Base-by-base conservation (phyloP, 2,113 vertebrate species). In the Rhinogobius similis region DNA sequence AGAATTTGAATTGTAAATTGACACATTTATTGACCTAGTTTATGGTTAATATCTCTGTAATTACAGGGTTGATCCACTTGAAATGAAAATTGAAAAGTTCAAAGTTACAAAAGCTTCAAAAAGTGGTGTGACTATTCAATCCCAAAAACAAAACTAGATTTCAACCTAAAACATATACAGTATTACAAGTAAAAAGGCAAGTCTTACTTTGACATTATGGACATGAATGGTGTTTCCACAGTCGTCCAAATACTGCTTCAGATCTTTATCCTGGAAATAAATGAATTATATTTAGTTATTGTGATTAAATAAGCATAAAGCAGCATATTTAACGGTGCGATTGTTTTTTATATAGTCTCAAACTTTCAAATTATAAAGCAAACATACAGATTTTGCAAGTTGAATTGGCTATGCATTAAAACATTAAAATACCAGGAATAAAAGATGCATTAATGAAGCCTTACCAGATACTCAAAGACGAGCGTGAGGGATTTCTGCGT, bases 191-290 rank as follows among this genome's bases (percentile, higher is more conserved):
- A 2, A 61, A 32, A 36, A 61, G 3, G 3, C 16, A 20, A n/a
- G 12, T 38, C 79, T 87, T 82, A 96, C 96, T 90, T 95, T 95
- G 68, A 96, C 94, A 1, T 97, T 97, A 87, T 96, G 93, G 71
- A 95, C 92, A 75, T 95, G 92, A 87, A 97, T 96, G 78, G 90
- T 32, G 70, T 96, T 96, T 77, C 95, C 95, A 86, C 95, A 96
- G 85, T 96, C 95, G 48, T 97, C 96, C 79, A 97, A 86, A 76
- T 97, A 97, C 90, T 97, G 96, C 85, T 96, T 96, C 76, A 97
- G 90, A 88, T 97, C 96, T 88, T 96, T 97, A 83, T 97, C 95
- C 96, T 97, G 81, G 68, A 80, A n/a, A 62, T 1, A 86, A 23
- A 36, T 36, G 9, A 80, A 56, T 0, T 64, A n/a, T 62, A 59